These are phyloP conservation scores for Callimorpha dominula DNA, from an alignment of 2,888 invertebrate species.

Conservation along the genomic window DNA sequence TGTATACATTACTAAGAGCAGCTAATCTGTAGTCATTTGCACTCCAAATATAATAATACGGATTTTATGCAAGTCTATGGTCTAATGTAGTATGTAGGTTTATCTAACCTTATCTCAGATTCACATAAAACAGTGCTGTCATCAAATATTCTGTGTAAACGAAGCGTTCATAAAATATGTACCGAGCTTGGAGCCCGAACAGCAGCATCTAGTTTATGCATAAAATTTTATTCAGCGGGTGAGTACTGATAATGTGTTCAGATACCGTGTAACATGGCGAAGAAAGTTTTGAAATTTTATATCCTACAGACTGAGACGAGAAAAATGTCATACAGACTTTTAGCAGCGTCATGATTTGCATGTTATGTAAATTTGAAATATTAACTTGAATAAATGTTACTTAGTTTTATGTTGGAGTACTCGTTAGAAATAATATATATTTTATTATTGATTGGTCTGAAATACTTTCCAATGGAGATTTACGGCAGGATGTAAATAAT, in stretches of 20 bases:
- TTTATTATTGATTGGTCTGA: too few species aligned
- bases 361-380: too few species aligned
- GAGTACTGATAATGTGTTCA: constrained; percentile 47
- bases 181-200: constrained; percentile 49
- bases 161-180: constrained; percentile 74
- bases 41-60: constrained; percentile 7
- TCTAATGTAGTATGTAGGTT: constrained; percentile 39
- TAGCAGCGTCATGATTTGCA: neutral
- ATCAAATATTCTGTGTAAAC: constrained; percentile 77
- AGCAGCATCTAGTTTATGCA: constrained; percentile 52
- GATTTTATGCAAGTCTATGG: constrained; percentile 15
- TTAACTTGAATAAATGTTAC: too few species aligned
- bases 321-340: constrained; percentile 10
- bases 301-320: constrained; percentile 16
- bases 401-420: too few species aligned
- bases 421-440: too few species aligned
- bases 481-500: too few species aligned
- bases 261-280: constrained; percentile 40
- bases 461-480: too few species aligned
- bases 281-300: constrained; percentile 32
- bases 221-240: constrained; percentile 52
- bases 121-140: constrained; percentile 58
- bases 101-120: constrained; percentile 47
- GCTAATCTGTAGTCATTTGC: constrained; percentile 13
- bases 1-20: constrained; percentile 19